These are phyloP conservation scores for Caenorhabditis sulstoni DNA, from an alignment of 2,888 invertebrate species.

Conservation along the genomic window DNA sequence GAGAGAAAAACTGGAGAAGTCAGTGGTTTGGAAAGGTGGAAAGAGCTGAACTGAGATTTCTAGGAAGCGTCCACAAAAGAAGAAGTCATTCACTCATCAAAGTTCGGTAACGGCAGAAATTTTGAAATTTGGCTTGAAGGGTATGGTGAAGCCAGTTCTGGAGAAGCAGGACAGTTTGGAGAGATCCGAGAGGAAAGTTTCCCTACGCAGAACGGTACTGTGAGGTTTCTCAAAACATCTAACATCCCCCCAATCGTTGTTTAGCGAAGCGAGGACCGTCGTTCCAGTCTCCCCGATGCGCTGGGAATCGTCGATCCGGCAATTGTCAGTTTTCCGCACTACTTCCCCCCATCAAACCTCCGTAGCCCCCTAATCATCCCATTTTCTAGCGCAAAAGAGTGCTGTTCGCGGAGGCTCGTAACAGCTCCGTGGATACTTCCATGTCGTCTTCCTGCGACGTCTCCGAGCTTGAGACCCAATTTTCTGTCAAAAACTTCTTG, in stretches of 20 bases:
- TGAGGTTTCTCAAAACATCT: not conserved
- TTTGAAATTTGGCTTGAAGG: slow-evolving; percentile 44
- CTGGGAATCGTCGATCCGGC: slow-evolving; percentile 37
- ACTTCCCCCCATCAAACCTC: too few species aligned
- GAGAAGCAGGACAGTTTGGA: slow-evolving; percentile 48
- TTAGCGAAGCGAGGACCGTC: slow-evolving; percentile 50
- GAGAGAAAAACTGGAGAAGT: slow-evolving; percentile 63
- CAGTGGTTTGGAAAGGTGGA: not conserved
- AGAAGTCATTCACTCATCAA: slow-evolving; percentile 57
- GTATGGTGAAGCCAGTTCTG: slow-evolving; percentile 49
- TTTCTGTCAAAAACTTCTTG: slow-evolving; percentile 50
- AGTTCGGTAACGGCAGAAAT: slow-evolving; percentile 54
- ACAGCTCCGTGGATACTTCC: slow-evolving; percentile 48
- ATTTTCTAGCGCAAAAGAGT: slow-evolving; percentile 50
- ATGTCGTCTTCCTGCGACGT: slow-evolving; percentile 52
- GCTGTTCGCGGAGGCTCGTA: slow-evolving; percentile 45
- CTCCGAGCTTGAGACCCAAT: slow-evolving; percentile 49
- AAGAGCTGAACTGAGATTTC: too few species aligned
- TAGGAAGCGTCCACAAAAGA: slow-evolving; percentile 46
- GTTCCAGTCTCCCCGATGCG: slow-evolving; percentile 44
- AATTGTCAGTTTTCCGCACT: slow-evolving; percentile 28
- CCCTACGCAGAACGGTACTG: slow-evolving; percentile 48
- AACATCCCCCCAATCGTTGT: not conserved
- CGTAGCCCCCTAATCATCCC: too few species aligned
- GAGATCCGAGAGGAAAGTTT: slow-evolving; percentile 33